These are phyloP conservation scores for Megaceryle alcyon DNA, from an alignment of 2,797 vertebrate species.

Conservation along the genomic window DNA sequence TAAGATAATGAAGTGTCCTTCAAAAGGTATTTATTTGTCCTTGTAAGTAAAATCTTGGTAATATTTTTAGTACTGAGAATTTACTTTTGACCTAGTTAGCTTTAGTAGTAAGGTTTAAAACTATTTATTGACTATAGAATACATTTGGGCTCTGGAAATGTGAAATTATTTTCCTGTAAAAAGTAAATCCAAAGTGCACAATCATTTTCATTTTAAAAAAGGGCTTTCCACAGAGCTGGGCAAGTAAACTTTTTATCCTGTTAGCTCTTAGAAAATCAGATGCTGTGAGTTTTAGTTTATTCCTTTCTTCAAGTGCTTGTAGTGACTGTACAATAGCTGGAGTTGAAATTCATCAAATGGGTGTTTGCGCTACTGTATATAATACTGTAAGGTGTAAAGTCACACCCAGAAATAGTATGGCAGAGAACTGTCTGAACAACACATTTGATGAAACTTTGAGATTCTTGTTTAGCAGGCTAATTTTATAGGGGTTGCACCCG, in stretches of 20 bases:
- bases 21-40: background rate
- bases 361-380: background rate
- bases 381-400: slow-evolving; percentile 6
- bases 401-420: background rate
- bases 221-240: background rate
- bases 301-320: slow-evolving; percentile 11
- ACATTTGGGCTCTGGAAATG: background rate
- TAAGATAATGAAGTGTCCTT: background rate
- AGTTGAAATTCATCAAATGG: slow-evolving; percentile 31
- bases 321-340: slow-evolving; percentile 40
- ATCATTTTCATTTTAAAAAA: background rate
- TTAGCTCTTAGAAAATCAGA: background rate
- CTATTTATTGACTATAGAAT: background rate
- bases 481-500: background rate
- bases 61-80: background rate
- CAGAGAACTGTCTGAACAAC: background rate
- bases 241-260: slow-evolving; percentile 11
- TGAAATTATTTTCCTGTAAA: background rate
- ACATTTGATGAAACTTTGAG: background rate
- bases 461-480: background rate
- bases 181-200: background rate
- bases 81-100: background rate
- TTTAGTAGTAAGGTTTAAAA: background rate
- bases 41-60: background rate
- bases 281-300: background rate